phyloP scores from a whole-genome alignment of 1,140 invertebrate genomes.

The Tetramorium simillimum region DNA sequence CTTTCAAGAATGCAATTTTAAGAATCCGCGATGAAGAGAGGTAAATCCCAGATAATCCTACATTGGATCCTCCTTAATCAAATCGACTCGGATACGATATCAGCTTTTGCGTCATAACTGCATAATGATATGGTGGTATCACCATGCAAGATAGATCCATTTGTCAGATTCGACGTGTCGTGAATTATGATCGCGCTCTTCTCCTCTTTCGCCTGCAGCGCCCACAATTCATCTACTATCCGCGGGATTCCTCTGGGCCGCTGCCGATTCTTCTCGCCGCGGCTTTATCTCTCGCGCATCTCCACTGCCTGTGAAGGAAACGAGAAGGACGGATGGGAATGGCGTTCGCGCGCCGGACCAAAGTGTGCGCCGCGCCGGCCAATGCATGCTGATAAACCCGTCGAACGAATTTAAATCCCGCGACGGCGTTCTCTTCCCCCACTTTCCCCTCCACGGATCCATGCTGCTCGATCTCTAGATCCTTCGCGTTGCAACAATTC shows the following conservation, averaged over 20 bases:
- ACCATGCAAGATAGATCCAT: constrained; percentile 37
- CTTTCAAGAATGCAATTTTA: constrained; percentile 20
- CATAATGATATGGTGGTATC: constrained; percentile 46
- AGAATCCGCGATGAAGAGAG: neutral
- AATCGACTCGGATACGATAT: constrained; percentile 29
- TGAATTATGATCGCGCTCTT: constrained; percentile 29
- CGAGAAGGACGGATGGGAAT: constrained; percentile 49
- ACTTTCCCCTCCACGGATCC: neutral
- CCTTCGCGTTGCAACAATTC: constrained; percentile 51
- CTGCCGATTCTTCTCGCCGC: constrained; percentile 11
- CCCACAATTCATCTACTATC: constrained; percentile 32
- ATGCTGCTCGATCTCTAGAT: constrained; percentile 18
- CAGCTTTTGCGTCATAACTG: constrained; percentile 25
- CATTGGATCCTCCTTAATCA: constrained; percentile 22
- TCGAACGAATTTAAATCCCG: constrained; percentile 74
- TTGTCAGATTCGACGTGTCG: constrained; percentile 47
- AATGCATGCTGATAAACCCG: constrained; percentile 77
- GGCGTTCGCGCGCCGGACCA: constrained; percentile 20
- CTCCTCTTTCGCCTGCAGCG: neutral
- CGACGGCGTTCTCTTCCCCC: constrained; percentile 35
- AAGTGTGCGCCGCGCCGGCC: constrained; percentile 66
- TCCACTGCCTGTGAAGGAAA: constrained; percentile 20
- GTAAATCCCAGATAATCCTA: constrained; percentile 20
- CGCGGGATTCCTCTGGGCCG: neutral
- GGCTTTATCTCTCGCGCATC: constrained; percentile 56